Conservation (phyloP, 2,888 invertebrate genomes). For the Eristalis pertinax region DNA sequence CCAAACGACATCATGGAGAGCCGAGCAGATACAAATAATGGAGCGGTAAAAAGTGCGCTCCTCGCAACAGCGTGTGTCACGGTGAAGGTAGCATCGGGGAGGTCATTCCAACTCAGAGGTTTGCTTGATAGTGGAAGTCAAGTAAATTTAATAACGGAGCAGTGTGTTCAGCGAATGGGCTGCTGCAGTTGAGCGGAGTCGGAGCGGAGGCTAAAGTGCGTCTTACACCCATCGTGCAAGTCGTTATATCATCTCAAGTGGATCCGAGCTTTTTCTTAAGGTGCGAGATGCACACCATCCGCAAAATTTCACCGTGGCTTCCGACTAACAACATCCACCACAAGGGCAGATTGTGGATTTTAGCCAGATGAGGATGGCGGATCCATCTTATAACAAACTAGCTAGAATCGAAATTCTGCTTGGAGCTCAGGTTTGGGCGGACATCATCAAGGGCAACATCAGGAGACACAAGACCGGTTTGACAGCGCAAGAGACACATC, state of each 20-base stretch:
- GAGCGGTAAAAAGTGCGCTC: neutral
- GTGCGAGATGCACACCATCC: neutral
- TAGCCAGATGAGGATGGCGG: neutral
- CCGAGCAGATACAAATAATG: neutral
- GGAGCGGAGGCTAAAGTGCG: neutral
- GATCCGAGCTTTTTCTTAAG: neutral
- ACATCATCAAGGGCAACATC: slow-evolving; percentile 6
- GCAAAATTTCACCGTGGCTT: slow-evolving; percentile 2
- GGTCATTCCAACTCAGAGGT: neutral
- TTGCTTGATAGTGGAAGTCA: slow-evolving; percentile 17
- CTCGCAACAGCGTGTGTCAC: slow-evolving; percentile 5
- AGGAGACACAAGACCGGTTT: neutral
- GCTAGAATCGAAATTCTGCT: slow-evolving; percentile 2
- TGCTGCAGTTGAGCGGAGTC: neutral
- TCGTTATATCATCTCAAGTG: neutral
- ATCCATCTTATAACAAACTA: slow-evolving; percentile 1
- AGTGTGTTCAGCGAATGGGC: slow-evolving; percentile 18
- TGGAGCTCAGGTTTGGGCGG: slow-evolving; percentile 16
- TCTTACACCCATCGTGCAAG: neutral
- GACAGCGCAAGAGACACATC: neutral
- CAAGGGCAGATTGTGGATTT: neutral
- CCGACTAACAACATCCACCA: neutral
- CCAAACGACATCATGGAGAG: neutral
- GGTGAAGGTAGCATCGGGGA: neutral
- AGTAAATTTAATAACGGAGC: slow-evolving; percentile 7